Conservation (phyloP, 2,888 invertebrate genomes). For the Lumbricus terrestris region DNA sequence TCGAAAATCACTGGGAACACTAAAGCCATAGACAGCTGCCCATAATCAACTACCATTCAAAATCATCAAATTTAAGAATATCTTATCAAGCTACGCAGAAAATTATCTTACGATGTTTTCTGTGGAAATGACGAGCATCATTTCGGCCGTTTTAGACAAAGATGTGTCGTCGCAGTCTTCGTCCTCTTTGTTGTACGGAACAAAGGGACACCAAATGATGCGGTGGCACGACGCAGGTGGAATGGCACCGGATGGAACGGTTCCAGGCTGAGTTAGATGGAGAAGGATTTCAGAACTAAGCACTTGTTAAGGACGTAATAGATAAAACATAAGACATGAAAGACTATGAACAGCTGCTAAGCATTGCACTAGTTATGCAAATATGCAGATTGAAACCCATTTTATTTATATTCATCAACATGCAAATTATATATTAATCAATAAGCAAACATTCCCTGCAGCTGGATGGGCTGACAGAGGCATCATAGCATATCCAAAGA, state of each 20-base stretch:
- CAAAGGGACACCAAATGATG: conserved; percentile 91
- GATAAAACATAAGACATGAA: background rate
- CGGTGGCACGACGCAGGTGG: conserved; percentile 66
- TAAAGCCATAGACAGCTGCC: no score
- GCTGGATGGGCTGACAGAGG: no score
- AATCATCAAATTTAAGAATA: background rate
- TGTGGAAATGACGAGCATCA: background rate
- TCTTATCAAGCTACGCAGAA: background rate
- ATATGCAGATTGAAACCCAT: background rate
- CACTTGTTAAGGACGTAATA: background rate
- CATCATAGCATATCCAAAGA: no score
- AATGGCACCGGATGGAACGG: background rate
- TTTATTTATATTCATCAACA: background rate
- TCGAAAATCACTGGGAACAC: no score
- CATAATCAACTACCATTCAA: no score
- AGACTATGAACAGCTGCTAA: background rate
- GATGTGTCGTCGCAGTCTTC: background rate
- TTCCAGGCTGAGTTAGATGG: background rate
- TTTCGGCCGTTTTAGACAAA: background rate
- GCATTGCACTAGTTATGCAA: background rate
- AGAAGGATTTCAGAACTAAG: background rate
- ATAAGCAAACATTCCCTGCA: no score
- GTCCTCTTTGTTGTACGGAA: conserved; percentile 62
- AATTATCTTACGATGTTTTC: background rate
- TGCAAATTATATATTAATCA: no score